Percentiles rank a stretch among this genome's conserved stretches.
Conservation (phyloP, 2,888 invertebrate genomes). For the Heteropelma amictum region DNA sequence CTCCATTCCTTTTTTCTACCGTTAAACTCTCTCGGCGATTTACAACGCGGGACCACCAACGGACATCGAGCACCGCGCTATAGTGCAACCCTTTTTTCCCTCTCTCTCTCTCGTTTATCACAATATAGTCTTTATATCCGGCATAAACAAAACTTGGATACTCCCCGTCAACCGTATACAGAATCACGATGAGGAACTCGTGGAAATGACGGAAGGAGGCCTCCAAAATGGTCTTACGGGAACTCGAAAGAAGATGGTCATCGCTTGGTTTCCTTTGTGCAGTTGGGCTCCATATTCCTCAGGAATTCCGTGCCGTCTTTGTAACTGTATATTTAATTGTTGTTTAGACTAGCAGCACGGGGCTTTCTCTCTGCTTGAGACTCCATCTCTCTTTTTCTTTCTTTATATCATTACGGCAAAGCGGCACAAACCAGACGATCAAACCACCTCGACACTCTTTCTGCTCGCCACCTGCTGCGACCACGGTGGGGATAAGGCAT, state of each 20-base stretch:
- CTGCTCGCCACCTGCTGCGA: conserved; percentile 15
- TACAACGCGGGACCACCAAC: conserved; percentile 36
- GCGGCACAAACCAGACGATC: conserved; percentile 11
- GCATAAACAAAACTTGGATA: conserved; percentile 55
- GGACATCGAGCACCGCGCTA: conserved; percentile 1
- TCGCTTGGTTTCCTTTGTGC: conserved; percentile 71
- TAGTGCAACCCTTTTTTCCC: not conserved
- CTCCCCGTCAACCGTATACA: conserved; percentile 8
- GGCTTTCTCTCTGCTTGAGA: conserved; percentile 31
- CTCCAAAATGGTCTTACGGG: conserved; percentile 38
- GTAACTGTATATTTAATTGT: conserved; percentile 74
- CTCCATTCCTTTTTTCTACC: conserved; percentile 30
- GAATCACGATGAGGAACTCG: conserved; percentile 53
- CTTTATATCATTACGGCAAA: not conserved
- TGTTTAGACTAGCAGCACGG: conserved; percentile 63
- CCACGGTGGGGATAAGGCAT: conserved; percentile 13
- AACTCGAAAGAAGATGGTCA: conserved; percentile 54
- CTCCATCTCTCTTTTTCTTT: not conserved
- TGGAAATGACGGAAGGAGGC: conserved; percentile 28
- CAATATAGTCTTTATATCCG: conserved; percentile 54
- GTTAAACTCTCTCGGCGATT: conserved; percentile 49
- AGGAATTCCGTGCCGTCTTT: conserved; percentile 66
- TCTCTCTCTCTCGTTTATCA: conserved; percentile 18
- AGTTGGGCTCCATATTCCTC: conserved; percentile 71
- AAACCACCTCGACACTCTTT: conserved; percentile 4